Evolutionary conservation across 2,888 invertebrate genomes (phyloP).

Genomic region (Spialia ferax): DNA sequence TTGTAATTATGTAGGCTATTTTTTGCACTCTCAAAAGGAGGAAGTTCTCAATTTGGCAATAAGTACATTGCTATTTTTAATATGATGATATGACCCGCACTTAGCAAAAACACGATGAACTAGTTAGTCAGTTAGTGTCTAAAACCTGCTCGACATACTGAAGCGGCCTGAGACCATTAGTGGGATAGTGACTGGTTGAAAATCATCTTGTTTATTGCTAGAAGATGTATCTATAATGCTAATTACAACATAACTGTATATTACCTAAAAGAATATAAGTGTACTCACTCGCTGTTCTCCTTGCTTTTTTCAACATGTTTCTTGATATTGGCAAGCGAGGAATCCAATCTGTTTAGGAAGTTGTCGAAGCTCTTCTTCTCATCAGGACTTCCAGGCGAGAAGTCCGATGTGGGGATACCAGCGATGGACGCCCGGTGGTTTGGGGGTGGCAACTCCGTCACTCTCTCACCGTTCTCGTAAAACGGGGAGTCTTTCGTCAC

Average conservation of each 20-base stretch:
- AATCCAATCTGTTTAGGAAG: conserved; percentile 94
- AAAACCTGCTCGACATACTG: too few relatives aligned
- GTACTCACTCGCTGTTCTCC: conserved; percentile 93
- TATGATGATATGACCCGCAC: too few relatives aligned
- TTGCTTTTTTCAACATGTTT: conserved; percentile 93
- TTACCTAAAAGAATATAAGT: background rate
- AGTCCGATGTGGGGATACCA: conserved; percentile 78
- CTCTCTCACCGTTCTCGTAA: conserved; percentile 85
- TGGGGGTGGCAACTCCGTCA: conserved; percentile 73
- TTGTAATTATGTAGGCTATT: too few relatives aligned
- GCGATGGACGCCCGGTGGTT: conserved; percentile 87
- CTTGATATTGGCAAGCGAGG: conserved; percentile 93
- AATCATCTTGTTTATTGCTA: too few relatives aligned
- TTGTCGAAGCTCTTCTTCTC: conserved; percentile 92
- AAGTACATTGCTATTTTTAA: too few relatives aligned
- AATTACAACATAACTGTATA: background rate
- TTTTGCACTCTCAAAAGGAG: too few relatives aligned
- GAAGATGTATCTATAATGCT: too few relatives aligned
- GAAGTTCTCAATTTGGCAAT: too few relatives aligned
- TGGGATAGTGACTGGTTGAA: too few relatives aligned
- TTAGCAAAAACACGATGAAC: too few relatives aligned
- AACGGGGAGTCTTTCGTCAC: conserved; percentile 89
- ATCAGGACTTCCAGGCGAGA: conserved; percentile 88
- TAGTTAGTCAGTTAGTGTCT: too few relatives aligned
- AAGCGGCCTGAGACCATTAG: too few relatives aligned